These are phyloP conservation scores for Chrysocyon brachyurus DNA, from an alignment of 2,797 vertebrate genomes.

Conservation along the genomic window DNA sequence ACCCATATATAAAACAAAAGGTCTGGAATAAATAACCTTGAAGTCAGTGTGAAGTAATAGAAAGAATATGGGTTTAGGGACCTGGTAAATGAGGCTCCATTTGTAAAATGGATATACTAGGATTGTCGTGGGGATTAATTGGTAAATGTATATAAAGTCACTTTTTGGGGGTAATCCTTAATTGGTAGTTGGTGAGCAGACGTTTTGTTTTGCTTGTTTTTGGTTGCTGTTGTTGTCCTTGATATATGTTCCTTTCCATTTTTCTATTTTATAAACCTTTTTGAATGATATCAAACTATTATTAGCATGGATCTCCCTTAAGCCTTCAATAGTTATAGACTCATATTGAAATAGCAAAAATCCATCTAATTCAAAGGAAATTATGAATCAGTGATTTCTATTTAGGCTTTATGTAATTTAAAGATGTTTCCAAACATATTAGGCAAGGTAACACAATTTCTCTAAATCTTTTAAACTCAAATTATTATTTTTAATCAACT, in stretches of 20 bases:
- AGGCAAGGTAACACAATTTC: not conserved
- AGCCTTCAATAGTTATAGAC: not conserved
- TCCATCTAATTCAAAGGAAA: not conserved
- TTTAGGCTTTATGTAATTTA: conserved; percentile 19
- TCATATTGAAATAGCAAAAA: not conserved
- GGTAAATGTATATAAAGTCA: not conserved
- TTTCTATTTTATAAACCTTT: not conserved
- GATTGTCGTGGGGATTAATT: not conserved
- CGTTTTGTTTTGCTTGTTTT: not conserved
- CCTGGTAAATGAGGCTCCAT: not conserved
- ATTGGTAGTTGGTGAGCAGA: not conserved
- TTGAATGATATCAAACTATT: not conserved
- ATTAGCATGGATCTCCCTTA: not conserved
- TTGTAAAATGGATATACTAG: not conserved
- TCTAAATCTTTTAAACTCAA: not conserved
- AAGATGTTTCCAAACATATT: not conserved
- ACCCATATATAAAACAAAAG: not conserved
- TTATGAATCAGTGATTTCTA: not conserved
- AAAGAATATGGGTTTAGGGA: not conserved
- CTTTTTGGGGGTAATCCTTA: not conserved
- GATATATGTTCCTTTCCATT: not conserved
- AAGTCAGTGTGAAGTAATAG: not conserved
- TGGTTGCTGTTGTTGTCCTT: not conserved
- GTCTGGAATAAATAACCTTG: not conserved
- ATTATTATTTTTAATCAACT: not conserved